Evolutionary conservation across 2,888 invertebrate genomes (phyloP), one percentile per base, ranked within the genome.

Genomic region (Cerastis leucographa): DNA sequence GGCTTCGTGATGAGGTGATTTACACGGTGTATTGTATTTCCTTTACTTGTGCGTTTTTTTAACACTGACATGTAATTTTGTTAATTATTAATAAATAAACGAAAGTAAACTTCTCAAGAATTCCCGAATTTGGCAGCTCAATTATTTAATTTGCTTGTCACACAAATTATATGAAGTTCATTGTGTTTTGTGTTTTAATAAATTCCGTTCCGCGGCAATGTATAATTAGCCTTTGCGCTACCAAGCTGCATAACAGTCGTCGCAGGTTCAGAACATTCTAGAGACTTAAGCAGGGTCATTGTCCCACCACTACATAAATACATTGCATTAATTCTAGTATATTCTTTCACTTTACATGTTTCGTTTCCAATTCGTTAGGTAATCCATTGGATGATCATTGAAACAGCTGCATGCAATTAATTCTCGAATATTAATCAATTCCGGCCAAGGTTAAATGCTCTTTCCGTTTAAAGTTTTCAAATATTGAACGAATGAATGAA

Each of bases 201-300:
- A 17, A 29, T 35, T 61, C 5, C 9, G 14, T 56, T 25, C 7
- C 25, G 14, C 19, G 11, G 9, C 35, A 61, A 61, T 35, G 59
- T 29, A 61, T 35, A 59, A 3, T 19, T 3, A 59, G 29, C 59
- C 19, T 61, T 4, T 19, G 19, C 19, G 29, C 7, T 66, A 35
- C 25, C 2, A 12, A 29, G 29, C 11, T 17, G n/a, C 61, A 56
- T 64, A 54, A 35, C 61, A 61, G 17, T 25, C 29, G 62, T 59
- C 61, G 64, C 74, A 70, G 61, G 54, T 74, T 40, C 42, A 51
- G 86, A 88, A 87, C 76, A 80, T 89, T 90, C 90, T 86, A 88
- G 87, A 88, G 77, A 78, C 77, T 78, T 81, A 86, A 79, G 84
- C 83, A 74, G 82, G 87, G 90, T 90, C 88, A 85, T 84, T 84